Percentiles rank a stretch among this genome's conserved stretches.
Conservation (phyloP, 2,113 vertebrate genomes). For the Garra rufa region DNA sequence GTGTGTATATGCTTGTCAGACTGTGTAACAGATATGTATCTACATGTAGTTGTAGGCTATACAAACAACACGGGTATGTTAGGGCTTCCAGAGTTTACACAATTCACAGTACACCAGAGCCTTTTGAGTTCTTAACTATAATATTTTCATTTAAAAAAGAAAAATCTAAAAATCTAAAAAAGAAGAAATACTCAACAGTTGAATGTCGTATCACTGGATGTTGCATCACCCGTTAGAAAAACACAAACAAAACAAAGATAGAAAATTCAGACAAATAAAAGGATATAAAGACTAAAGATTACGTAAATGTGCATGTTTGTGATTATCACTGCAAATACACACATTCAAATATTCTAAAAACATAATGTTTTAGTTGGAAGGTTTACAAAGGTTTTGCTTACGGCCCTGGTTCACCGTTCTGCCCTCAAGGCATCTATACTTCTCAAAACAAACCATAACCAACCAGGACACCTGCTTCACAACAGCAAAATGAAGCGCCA, state of each 20-base stretch:
- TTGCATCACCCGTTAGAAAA: not conserved
- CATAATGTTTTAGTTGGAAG: constrained; percentile 42
- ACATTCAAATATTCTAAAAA: constrained; percentile 40
- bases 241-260: not conserved
- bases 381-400: constrained; percentile 35
- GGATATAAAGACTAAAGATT: not conserved
- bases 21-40: constrained; percentile 38
- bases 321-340: too few relatives aligned
- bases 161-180: not conserved
- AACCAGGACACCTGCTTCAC: constrained; percentile 52
- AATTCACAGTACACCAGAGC: not conserved
- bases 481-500: constrained; percentile 42
- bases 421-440: constrained; percentile 26
- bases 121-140: not conserved
- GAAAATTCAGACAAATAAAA: not conserved
- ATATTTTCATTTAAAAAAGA: not conserved
- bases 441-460: constrained; percentile 41
- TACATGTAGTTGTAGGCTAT: not conserved
- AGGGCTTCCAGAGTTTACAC: not conserved
- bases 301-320: not conserved
- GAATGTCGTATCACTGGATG: not conserved
- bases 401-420: constrained; percentile 26
- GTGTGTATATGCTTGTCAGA: constrained; percentile 19
- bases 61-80: not conserved
- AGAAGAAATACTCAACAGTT: not conserved